phyloP scores from a whole-genome alignment of 2,888 invertebrate species.

The Apamea monoglypha region DNA sequence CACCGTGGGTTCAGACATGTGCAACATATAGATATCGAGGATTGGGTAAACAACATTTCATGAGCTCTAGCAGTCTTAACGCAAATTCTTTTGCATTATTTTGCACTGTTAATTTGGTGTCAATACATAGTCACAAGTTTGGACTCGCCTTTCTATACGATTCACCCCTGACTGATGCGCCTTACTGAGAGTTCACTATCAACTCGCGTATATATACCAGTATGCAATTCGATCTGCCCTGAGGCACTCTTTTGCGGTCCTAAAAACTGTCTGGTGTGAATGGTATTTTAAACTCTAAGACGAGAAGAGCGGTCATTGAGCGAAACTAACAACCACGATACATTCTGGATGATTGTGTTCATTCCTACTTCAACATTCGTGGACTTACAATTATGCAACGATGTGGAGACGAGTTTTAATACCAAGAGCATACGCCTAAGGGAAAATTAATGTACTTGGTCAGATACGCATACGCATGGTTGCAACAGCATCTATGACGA shows the following conservation, averaged over 20 bases:
- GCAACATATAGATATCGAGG: neutral
- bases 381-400: neutral
- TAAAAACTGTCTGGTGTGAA: constrained; percentile 4
- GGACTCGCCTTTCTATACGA: constrained; percentile 13
- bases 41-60: neutral
- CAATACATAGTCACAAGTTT: constrained; percentile 3
- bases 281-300: constrained; percentile 5
- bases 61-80: neutral
- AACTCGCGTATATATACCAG: neutral
- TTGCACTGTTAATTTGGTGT: neutral
- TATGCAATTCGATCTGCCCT: neutral
- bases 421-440: neutral
- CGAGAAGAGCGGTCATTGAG: constrained; percentile 1
- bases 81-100: neutral
- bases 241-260: neutral
- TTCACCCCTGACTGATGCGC: constrained; percentile 8
- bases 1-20: constrained; percentile 19
- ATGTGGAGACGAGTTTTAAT: neutral
- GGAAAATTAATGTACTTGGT: neutral
- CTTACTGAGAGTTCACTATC: neutral
- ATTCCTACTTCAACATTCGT: neutral
- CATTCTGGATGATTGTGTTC: neutral
- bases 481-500: neutral
- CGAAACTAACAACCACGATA: neutral
- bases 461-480: neutral